Percentiles rank a stretch among this genome's conserved stretches.
phyloP scores from a whole-genome alignment of 2,888 invertebrate species.

The Abrostola triplasia region DNA sequence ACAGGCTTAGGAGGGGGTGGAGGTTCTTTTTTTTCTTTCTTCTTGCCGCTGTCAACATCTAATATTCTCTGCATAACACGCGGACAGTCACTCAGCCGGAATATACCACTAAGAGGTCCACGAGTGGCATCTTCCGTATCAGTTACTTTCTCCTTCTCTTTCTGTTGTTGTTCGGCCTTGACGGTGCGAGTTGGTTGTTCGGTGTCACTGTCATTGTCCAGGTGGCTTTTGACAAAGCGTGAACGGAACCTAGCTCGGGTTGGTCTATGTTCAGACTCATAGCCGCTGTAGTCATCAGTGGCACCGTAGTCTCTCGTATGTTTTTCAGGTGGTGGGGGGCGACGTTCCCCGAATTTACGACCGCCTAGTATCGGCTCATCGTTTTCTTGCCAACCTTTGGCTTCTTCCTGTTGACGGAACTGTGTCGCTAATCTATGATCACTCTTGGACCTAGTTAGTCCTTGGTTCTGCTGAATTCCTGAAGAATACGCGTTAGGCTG shows the following conservation, averaged over 20 bases:
- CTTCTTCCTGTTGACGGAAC: conserved; percentile 95
- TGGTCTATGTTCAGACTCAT: conserved; percentile 90
- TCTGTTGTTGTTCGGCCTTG: conserved; percentile 90
- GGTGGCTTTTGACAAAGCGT: conserved; percentile 90
- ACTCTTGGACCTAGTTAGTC: conserved; percentile 97
- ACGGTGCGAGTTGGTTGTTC: conserved; percentile 90
- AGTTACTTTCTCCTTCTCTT: conserved; percentile 91
- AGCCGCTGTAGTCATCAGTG: conserved; percentile 91
- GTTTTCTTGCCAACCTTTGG: conserved; percentile 89
- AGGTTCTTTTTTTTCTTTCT: conserved; percentile 93
- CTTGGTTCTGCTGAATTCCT: conserved; percentile 90
- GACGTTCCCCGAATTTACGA: conserved; percentile 93
- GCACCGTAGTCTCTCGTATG: conserved; percentile 89
- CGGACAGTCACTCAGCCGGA: conserved; percentile 95
- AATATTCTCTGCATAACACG: conserved; percentile 96
- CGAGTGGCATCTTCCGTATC: conserved; percentile 97
- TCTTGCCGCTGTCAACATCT: conserved; percentile 92
- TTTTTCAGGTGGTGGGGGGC: conserved; percentile 85
- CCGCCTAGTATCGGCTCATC: conserved; percentile 92
- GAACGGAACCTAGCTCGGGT: conserved; percentile 91
- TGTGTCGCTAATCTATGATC: conserved; percentile 96
- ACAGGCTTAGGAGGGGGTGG: conserved; percentile 87
- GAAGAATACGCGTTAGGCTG: conserved; percentile 89
- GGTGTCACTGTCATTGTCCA: conserved; percentile 93
- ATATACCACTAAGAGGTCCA: conserved; percentile 96